A percentile compares a stretch with the other conserved stretches of the same genome.
These are phyloP conservation scores for Acanthochromis polyacanthus DNA, from an alignment of 2,113 vertebrate species.

Conservation along the genomic window DNA sequence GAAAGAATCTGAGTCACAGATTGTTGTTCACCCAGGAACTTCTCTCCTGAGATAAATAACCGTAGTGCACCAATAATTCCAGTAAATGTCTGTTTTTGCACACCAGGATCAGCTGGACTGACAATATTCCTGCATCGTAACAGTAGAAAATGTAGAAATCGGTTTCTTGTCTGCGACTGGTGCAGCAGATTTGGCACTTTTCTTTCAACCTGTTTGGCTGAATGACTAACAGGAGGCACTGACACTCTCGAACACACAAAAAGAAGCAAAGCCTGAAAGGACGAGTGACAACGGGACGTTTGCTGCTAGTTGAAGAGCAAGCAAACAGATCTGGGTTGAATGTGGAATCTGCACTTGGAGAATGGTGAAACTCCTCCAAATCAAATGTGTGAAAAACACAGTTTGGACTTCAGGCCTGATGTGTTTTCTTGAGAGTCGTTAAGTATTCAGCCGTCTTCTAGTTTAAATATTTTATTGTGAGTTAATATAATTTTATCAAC, in stretches of 20 bases:
- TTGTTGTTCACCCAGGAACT: conserved; percentile 2
- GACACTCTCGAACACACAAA: background rate
- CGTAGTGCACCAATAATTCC: background rate
- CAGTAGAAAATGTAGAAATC: background rate
- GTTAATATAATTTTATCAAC: conserved; percentile 44
- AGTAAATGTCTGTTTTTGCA: background rate
- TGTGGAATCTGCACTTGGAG: background rate
- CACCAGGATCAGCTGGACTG: conserved; percentile 12
- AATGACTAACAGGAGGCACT: background rate
- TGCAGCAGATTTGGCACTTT: background rate
- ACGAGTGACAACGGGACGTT: background rate
- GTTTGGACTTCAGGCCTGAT: background rate
- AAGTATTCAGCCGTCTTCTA: conserved; percentile 29
- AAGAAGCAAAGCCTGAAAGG: background rate
- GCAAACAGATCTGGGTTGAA: background rate
- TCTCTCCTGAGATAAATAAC: background rate
- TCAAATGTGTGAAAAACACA: background rate
- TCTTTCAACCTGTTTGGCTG: background rate
- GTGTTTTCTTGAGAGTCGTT: no score
- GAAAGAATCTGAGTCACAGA: background rate
- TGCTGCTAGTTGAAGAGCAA: background rate
- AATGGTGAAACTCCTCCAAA: background rate
- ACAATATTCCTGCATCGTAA: background rate
- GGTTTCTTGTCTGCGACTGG: background rate
- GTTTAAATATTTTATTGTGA: conserved; percentile 56